phyloP scores from a whole-genome alignment of 2,797 vertebrate genomes.

The Balearica regulorum region DNA sequence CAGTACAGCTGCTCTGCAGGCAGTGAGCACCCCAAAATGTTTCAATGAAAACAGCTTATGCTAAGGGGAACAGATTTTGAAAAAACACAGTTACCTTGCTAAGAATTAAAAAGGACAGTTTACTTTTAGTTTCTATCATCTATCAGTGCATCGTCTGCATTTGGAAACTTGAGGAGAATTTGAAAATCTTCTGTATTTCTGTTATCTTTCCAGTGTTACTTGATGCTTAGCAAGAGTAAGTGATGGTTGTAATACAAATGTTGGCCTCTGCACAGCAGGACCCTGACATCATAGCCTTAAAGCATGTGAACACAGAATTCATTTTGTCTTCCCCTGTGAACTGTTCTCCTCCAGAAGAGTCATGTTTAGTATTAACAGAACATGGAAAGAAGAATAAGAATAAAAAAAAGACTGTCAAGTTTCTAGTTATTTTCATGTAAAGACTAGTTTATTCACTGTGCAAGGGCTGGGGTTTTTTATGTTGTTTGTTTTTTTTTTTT shows the following conservation, averaged over 20 bases:
- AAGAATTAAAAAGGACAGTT: background rate
- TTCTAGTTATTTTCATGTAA: background rate
- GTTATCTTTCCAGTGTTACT: background rate
- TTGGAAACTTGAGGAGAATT: background rate
- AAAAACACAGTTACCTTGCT: background rate
- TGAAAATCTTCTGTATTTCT: background rate
- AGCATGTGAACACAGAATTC: background rate
- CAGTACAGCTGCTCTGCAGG: constrained; percentile 30
- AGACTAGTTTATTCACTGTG: background rate
- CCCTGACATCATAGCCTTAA: background rate
- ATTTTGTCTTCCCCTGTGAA: background rate
- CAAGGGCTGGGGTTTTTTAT: background rate
- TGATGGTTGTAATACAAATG: background rate
- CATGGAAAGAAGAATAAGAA: background rate
- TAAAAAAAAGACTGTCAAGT: background rate
- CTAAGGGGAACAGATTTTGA: background rate
- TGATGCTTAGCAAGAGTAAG: background rate
- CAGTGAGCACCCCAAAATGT: background rate
- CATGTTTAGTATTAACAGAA: background rate
- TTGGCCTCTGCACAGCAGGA: background rate
- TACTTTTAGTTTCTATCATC: background rate
- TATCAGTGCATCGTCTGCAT: background rate
- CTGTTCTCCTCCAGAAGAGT: background rate
- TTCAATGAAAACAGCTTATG: background rate
- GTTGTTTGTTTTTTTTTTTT: background rate